phyloP scores from a whole-genome alignment of 1,140 invertebrate genomes.

The Drosophila tropicalis region DNA sequence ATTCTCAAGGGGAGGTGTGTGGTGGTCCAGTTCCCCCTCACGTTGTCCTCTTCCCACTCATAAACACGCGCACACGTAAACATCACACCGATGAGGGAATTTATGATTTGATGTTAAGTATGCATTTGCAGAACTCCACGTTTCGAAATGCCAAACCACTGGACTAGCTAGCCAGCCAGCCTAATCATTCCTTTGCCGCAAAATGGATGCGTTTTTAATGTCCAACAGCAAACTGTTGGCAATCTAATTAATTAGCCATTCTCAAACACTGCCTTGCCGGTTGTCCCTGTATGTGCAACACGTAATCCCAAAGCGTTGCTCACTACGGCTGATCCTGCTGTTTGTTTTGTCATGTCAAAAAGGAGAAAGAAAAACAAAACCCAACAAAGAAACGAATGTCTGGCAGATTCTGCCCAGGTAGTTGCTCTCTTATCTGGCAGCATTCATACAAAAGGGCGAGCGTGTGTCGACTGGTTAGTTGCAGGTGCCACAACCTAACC shows the following conservation, averaged over 20 bases:
- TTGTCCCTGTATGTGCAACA: slow-evolving; percentile 65
- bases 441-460: slow-evolving; percentile 30
- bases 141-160: not conserved
- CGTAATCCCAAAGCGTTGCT: slow-evolving; percentile 43
- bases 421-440: slow-evolving; percentile 37
- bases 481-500: slow-evolving; percentile 30
- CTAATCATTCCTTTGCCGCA: not conserved
- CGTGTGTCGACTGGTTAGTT: slow-evolving; percentile 31
- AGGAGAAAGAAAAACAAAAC: slow-evolving; percentile 32
- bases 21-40: not conserved
- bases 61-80: slow-evolving; percentile 40
- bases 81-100: slow-evolving; percentile 41
- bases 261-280: not conserved
- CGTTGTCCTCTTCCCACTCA: no score
- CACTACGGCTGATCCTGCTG: slow-evolving; percentile 29
- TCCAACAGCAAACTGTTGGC: slow-evolving; percentile 29
- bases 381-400: slow-evolving; percentile 26
- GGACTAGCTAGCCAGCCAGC: slow-evolving; percentile 1
- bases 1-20: slow-evolving; percentile 41
- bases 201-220: slow-evolving; percentile 45
- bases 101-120: slow-evolving; percentile 53
- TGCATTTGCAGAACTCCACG: not conserved
- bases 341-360: slow-evolving; percentile 26
- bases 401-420: slow-evolving; percentile 47
- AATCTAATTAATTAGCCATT: slow-evolving; percentile 57